Base-by-base conservation (phyloP, 2,113 vertebrate genomes). In the Anolis carolinensis region DNA sequence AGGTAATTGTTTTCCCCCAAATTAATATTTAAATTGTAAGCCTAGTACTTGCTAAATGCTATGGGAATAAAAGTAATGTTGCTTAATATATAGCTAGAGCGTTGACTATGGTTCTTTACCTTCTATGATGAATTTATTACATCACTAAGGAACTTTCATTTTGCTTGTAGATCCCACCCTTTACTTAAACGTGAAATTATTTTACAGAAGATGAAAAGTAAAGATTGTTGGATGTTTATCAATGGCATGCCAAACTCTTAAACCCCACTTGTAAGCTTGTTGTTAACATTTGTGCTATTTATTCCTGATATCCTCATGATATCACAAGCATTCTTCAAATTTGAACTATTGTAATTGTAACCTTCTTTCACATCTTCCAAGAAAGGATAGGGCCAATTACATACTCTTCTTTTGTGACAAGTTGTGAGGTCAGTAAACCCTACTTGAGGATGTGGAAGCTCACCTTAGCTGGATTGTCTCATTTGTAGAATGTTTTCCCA, bases 1-100 rank as follows among this genome's bases (percentile, higher is more conserved):
- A 95, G 98, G 98, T 99, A 96, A 91, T 82, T 27, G 63, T 86
- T 27, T 18, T 5, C 2, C 27, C 27, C 34, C 23, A 21, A 44
- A 32, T 34, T 48, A 39, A 18, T 2, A 30, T 18, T 4, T 81
- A 65, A 27, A 52, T 73, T 5, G 23, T 81, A 48, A 4, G 7
- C 7, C 34, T 65, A 63, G 32, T 32, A 21, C 36, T 74, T 73
- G 63, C 32, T 73, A 65, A 73, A 74, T 34, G 23, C 18, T 16
- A 39, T 55, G 10, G 13, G 34, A 39, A 39, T 21, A 85, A 44
- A 23, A 70, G 25, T 18, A 20, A 50, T 30, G 7, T 63, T 20
- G 13, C 32, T 52, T 25, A 67, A 48, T n/a, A 27, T 48, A 7
- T 48, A 32, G 20, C 44, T 32, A 76, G 10, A 81, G 16, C 2